Percentiles rank a stretch among this genome's conserved stretches.
These are phyloP conservation scores for Argyrosomus regius DNA, from an alignment of 2,797 vertebrate genomes.

Conservation along the genomic window DNA sequence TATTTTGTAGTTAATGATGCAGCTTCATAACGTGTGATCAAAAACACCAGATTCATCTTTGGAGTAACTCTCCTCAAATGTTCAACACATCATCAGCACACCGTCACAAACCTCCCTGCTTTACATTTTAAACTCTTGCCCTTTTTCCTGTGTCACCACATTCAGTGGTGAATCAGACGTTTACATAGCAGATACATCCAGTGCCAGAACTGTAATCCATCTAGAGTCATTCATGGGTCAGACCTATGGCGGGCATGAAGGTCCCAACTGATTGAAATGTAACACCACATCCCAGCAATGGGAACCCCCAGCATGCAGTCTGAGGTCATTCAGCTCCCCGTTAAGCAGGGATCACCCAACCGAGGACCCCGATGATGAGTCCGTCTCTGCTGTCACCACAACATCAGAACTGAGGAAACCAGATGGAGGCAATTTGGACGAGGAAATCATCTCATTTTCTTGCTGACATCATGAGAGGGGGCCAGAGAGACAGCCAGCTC, in stretches of 20 bases:
- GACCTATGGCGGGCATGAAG: slow-evolving; percentile 8
- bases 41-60: neutral
- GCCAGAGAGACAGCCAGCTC: slow-evolving; percentile 46
- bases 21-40: slow-evolving; percentile 9
- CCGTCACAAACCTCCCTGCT: neutral
- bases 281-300: slow-evolving; percentile 24
- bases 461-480: slow-evolving; percentile 63
- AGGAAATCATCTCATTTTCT: slow-evolving; percentile 60
- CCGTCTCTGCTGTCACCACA: slow-evolving; percentile 60
- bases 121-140: slow-evolving; percentile 13
- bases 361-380: slow-evolving; percentile 50
- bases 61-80: neutral
- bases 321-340: slow-evolving; percentile 64
- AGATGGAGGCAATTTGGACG: slow-evolving; percentile 71
- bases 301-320: slow-evolving; percentile 51
- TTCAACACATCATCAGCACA: slow-evolving; percentile 1
- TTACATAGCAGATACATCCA: slow-evolving; percentile 24
- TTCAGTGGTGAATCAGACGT: slow-evolving; percentile 29
- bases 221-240: slow-evolving; percentile 46
- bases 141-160: slow-evolving; percentile 5
- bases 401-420: slow-evolving; percentile 37
- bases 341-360: slow-evolving; percentile 47
- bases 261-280: slow-evolving; percentile 34
- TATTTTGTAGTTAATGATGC: neutral
- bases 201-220: slow-evolving; percentile 40